A percentile compares a stretch with the other conserved stretches of the same genome.
phyloP scores from a whole-genome alignment of 2,888 invertebrate genomes.

The Eupithecia tripunctaria region DNA sequence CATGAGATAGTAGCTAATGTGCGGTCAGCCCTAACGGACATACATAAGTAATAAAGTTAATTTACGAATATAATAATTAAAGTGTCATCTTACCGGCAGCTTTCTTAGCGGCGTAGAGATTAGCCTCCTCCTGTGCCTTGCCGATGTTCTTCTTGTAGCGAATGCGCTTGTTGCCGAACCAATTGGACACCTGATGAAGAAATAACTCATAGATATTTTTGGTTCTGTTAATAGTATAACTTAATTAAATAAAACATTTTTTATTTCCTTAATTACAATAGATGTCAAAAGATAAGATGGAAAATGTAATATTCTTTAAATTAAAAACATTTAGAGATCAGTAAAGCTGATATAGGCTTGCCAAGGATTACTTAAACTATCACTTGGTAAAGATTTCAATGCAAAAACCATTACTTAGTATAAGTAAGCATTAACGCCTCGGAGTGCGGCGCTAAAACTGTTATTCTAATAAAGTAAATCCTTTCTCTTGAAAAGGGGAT shows the following conservation, averaged over 20 bases:
- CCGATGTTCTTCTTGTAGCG: constrained; percentile 99
- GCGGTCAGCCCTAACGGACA: background rate
- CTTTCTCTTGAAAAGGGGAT: no score
- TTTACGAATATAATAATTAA: background rate
- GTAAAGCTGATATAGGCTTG: no score
- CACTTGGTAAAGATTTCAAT: no score
- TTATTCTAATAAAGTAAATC: no score
- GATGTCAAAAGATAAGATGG: background rate
- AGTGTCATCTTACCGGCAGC: constrained; percentile 88
- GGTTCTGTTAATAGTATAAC: background rate
- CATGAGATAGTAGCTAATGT: background rate
- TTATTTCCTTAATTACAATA: background rate
- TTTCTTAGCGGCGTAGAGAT: constrained; percentile 99
- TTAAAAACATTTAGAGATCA: no score
- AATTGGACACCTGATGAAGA: constrained; percentile 88
- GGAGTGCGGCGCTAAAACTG: no score
- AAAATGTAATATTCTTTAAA: no score
- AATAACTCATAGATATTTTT: background rate
- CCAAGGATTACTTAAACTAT: no score
- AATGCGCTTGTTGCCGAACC: constrained; percentile 99
- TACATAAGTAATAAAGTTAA: constrained; percentile 8
- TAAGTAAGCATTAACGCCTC: no score
- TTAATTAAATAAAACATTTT: background rate
- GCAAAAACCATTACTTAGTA: no score
- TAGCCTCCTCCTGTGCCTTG: constrained; percentile 99